Conservation (phyloP, 2,888 invertebrate species). For the Saturnia japonica region DNA sequence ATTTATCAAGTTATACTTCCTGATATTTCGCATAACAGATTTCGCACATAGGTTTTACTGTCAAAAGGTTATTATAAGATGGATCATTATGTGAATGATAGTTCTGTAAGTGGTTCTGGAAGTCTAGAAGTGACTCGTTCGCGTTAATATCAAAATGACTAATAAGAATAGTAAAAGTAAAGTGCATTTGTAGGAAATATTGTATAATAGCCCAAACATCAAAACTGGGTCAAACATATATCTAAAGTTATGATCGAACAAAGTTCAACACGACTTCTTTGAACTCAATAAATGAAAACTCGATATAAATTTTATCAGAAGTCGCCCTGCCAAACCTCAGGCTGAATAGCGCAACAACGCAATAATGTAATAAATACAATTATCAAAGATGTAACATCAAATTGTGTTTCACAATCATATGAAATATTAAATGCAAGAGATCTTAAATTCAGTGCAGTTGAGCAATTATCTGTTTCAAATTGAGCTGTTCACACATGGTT, state of each 20-base stretch:
- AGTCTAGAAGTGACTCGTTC: no score
- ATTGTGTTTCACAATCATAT: slow-evolving; percentile 29
- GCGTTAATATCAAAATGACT: no score
- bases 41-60: no score
- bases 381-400: slow-evolving; percentile 27
- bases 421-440: slow-evolving; percentile 23
- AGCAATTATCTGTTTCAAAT: slow-evolving; percentile 26
- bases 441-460: slow-evolving; percentile 27
- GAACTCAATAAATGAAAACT: slow-evolving; percentile 11
- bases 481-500: slow-evolving; percentile 33
- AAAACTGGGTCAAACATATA: slow-evolving; percentile 11
- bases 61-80: no score
- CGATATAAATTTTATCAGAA: slow-evolving; percentile 20
- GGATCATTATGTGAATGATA: no score
- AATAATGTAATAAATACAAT: slow-evolving; percentile 31
- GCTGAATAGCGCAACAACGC: slow-evolving; percentile 21
- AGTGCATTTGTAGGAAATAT: not conserved
- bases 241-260: slow-evolving; percentile 2
- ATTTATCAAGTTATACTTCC: no score
- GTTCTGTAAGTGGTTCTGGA: no score
- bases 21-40: no score
- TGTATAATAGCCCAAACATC: not conserved
- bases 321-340: slow-evolving; percentile 18
- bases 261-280: slow-evolving; percentile 13
- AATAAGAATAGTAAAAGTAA: no score